Evolutionary conservation across 2,113 vertebrate genomes (phyloP).

Genomic region (Hippocampus comes): DNA sequence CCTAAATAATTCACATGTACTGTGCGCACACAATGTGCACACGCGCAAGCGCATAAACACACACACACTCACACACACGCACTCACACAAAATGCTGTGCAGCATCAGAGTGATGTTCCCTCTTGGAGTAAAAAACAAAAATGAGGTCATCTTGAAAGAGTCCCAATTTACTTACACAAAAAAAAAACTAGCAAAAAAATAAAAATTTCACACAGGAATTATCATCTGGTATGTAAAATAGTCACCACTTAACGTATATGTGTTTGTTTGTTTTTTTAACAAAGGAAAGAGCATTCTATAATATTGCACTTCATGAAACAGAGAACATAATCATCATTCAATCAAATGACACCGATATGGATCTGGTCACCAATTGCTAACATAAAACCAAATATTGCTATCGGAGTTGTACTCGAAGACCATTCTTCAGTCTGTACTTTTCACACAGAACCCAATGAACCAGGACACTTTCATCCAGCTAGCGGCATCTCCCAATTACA

Average conservation of each 20-base stretch:
- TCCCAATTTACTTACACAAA: neutral
- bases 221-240: no score
- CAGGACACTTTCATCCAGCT: no score
- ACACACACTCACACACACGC: neutral
- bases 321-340: neutral
- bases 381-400: no score
- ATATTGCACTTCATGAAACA: neutral
- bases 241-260: neutral
- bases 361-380: no score
- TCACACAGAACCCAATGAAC: no score
- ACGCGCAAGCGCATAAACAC: neutral
- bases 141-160: constrained; percentile 1
- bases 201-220: neutral
- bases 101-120: neutral
- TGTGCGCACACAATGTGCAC: neutral
- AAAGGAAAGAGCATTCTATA: neutral
- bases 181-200: neutral
- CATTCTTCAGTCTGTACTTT: no score
- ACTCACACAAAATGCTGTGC: neutral
- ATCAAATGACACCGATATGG: no score
- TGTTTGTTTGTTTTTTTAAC: neutral
- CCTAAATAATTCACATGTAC: constrained; percentile 11
- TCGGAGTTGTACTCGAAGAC: no score
- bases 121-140: constrained; percentile 5
- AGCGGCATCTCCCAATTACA: no score